These are phyloP conservation scores for Ephydatia muelleri DNA, from an alignment of 37 sponge, comb jelly and placozoan genomes.

Conservation along the genomic window DNA sequence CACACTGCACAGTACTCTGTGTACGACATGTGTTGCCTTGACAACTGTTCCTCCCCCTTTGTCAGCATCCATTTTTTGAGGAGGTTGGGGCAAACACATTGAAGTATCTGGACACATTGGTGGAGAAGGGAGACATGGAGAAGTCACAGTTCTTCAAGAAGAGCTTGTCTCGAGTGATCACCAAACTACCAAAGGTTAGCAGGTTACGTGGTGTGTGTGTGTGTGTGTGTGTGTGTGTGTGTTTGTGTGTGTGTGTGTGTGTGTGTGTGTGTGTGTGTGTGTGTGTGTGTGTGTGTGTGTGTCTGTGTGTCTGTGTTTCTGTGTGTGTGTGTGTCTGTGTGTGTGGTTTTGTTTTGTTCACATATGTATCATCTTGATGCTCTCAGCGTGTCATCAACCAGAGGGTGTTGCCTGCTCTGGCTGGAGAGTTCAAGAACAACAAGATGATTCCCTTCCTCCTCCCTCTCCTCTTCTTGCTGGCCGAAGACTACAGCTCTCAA, in stretches of 20 bases:
- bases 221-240: not conserved
- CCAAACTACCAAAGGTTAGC: conserved; percentile 71
- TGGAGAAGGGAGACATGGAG: conserved; percentile 71
- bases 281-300: not conserved
- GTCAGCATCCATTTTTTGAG: conserved; percentile 71
- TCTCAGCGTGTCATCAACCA: conserved; percentile 64
- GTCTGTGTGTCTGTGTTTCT: not conserved
- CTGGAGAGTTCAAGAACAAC: conserved; percentile 67
- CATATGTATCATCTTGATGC: not conserved
- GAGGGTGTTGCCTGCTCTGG: conserved; percentile 65
- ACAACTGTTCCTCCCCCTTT: not conserved
- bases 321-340: not conserved
- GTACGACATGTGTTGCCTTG: conserved; percentile 8
- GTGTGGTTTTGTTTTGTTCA: not conserved
- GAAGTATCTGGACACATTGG: conserved; percentile 74
- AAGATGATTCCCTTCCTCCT: conserved; percentile 90
- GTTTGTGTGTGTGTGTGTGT: not conserved
- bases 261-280: too few relatives aligned
- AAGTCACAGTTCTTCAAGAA: conserved; percentile 90
- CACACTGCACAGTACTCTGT: too few relatives aligned
- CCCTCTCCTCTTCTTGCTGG: conserved; percentile 70
- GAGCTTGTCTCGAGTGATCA: conserved; percentile 54
- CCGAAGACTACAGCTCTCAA: conserved; percentile 69
- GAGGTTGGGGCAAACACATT: conserved; percentile 54
- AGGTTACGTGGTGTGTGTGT: too few relatives aligned